Percentiles rank a stretch among this genome's conserved stretches.
phyloP scores from a whole-genome alignment of 2,113 vertebrate genomes.

The Lasiurus borealis region DNA sequence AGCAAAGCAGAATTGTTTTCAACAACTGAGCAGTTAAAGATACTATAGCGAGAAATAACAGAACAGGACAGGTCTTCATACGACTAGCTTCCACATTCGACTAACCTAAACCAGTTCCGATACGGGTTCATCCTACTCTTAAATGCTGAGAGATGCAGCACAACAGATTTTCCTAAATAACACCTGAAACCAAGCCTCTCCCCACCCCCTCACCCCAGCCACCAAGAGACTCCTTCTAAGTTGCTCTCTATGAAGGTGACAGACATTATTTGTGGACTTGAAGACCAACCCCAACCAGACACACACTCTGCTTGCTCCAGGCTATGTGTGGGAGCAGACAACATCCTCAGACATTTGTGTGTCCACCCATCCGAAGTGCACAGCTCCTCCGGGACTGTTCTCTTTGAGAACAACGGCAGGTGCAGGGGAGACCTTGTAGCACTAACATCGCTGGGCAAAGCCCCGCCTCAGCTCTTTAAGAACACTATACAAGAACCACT shows the following conservation, averaged over 20 bases:
- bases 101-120: background rate
- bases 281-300: background rate
- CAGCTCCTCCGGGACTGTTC: background rate
- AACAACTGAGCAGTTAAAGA: background rate
- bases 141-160: background rate
- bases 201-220: background rate
- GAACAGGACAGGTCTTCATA: background rate
- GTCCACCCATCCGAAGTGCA: background rate
- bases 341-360: background rate
- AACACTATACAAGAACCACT: background rate
- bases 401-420: accelerated
- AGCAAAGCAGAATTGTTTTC: background rate
- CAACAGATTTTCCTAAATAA: background rate
- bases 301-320: background rate
- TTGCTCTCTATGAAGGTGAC: background rate
- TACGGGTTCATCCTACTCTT: background rate
- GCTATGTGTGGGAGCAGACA: background rate
- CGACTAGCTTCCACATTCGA: background rate
- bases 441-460: background rate
- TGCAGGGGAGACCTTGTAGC: background rate
- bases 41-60: background rate
- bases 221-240: background rate
- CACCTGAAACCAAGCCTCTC: background rate
- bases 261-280: background rate
- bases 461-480: background rate